These are phyloP conservation scores for Spatulosminthurus flaviceps DNA, from an alignment of 2,888 invertebrate species.

Conservation along the genomic window DNA sequence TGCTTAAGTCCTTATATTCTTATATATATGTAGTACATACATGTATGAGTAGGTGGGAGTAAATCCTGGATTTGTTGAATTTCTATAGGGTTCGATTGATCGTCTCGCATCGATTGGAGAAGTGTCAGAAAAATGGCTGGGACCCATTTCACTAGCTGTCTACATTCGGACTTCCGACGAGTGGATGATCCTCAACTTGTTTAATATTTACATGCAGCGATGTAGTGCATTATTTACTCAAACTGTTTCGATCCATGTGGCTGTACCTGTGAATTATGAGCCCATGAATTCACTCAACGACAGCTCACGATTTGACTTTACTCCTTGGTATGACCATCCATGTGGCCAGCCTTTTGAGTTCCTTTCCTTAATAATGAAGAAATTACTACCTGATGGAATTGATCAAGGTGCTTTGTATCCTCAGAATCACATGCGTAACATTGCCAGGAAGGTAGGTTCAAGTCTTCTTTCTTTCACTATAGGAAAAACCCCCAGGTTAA, in stretches of 20 bases:
- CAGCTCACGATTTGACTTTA: slow-evolving; percentile 63
- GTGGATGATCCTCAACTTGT: slow-evolving; percentile 76
- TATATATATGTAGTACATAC: too few species aligned
- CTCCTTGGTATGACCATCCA: slow-evolving; percentile 72
- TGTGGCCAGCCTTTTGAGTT: slow-evolving; percentile 77
- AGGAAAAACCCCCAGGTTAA: too few species aligned
- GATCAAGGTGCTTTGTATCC: slow-evolving; percentile 74
- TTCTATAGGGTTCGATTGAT: slow-evolving; percentile 80
- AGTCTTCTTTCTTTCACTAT: too few species aligned
- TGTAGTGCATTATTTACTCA: slow-evolving; percentile 79
- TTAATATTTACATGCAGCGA: slow-evolving; percentile 77
- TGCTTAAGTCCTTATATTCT: too few species aligned
- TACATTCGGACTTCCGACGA: slow-evolving; percentile 74
- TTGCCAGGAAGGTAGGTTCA: slow-evolving; percentile 79
- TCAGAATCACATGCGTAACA: slow-evolving; percentile 87
- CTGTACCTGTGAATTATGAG: slow-evolving; percentile 72
- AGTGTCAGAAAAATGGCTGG: slow-evolving; percentile 84
- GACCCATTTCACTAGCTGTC: slow-evolving; percentile 84
- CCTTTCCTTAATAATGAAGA: slow-evolving; percentile 72
- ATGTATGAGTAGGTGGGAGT: not conserved
- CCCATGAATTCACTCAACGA: slow-evolving; percentile 41
- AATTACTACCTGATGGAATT: slow-evolving; percentile 68
- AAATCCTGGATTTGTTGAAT: not conserved
- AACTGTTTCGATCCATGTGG: slow-evolving; percentile 79
- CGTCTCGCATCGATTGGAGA: slow-evolving; percentile 80